Percentiles rank a stretch among this genome's conserved stretches.
Evolutionary conservation across 2,797 vertebrate species (phyloP).

Genomic region (Hephaestus fuliginosus): DNA sequence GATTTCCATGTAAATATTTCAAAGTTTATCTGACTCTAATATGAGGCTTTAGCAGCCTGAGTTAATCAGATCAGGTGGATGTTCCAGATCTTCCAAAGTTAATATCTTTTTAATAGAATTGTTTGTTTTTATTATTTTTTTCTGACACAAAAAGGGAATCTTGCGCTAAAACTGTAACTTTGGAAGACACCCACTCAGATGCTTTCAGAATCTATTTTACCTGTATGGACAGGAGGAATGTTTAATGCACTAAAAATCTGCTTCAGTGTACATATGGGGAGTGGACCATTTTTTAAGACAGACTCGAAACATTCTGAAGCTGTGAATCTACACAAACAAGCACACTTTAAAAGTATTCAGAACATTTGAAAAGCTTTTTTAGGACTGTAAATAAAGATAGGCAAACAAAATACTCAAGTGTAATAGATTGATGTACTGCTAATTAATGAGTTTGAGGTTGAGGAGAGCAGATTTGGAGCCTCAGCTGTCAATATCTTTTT

Average conservation of each 20-base stretch:
- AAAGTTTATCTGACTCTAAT: neutral
- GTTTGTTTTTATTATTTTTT: no score
- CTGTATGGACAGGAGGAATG: neutral
- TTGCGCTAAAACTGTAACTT: neutral
- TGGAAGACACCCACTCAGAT: neutral
- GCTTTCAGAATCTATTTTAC: no score
- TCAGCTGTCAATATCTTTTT: neutral
- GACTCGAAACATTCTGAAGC: neutral
- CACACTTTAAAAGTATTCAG: neutral
- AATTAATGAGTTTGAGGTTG: neutral
- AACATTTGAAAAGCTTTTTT: neutral
- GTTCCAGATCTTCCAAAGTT: neutral
- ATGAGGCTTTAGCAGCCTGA: neutral
- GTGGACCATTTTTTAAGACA: neutral
- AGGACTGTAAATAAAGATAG: neutral
- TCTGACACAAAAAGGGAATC: neutral
- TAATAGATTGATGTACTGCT: neutral
- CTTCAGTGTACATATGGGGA: neutral
- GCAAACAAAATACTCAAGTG: neutral
- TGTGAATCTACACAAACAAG: neutral
- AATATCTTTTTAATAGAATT: neutral
- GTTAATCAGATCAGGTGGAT: neutral
- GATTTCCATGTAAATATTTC: neutral
- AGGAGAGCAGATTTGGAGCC: neutral
- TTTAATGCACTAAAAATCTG: neutral